A percentile compares a stretch with the other conserved stretches of the same genome.
Conservation (phyloP, 1,140 invertebrate genomes). For the Drosophila erecta region DNA sequence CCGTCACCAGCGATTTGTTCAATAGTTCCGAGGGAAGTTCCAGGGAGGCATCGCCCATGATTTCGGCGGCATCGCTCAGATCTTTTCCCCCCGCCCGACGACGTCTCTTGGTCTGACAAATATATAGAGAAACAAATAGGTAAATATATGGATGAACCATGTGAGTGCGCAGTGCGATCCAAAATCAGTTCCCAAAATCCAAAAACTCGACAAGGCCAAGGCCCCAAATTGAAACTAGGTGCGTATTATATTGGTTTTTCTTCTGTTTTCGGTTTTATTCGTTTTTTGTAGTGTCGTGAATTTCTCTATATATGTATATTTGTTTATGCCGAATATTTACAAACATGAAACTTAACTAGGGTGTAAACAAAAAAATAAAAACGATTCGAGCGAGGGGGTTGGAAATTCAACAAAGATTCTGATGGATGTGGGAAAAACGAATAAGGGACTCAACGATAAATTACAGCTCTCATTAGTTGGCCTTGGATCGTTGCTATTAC, state of each 20-base stretch:
- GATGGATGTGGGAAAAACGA: slow-evolving; percentile 5
- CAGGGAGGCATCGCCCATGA: slow-evolving; percentile 87
- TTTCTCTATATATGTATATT: slow-evolving; percentile 36
- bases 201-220: slow-evolving; percentile 11
- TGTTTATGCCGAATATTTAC: slow-evolving; percentile 71
- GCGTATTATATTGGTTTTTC: background rate
- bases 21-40: slow-evolving; percentile 89
- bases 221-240: slow-evolving; percentile 23
- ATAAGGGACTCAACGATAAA: slow-evolving; percentile 43
- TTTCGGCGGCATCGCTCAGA: slow-evolving; percentile 88
- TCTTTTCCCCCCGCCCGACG: slow-evolving; percentile 58
- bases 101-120: slow-evolving; percentile 35
- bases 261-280: slow-evolving; percentile 43
- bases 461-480: slow-evolving; percentile 45
- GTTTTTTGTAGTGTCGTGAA: slow-evolving; percentile 18
- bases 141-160: slow-evolving; percentile 12
- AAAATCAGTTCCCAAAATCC: background rate
- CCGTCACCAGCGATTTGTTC: slow-evolving; percentile 89
- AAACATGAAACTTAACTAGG: slow-evolving; percentile 76
- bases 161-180: slow-evolving; percentile 15
- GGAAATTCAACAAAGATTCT: slow-evolving; percentile 8
- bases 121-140: slow-evolving; percentile 9
- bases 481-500: background rate
- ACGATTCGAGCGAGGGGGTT: slow-evolving; percentile 9
- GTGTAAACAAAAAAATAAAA: slow-evolving; percentile 53